Conservation (phyloP, 1,140 invertebrate genomes). For the Oncopeltus fasciatus region DNA sequence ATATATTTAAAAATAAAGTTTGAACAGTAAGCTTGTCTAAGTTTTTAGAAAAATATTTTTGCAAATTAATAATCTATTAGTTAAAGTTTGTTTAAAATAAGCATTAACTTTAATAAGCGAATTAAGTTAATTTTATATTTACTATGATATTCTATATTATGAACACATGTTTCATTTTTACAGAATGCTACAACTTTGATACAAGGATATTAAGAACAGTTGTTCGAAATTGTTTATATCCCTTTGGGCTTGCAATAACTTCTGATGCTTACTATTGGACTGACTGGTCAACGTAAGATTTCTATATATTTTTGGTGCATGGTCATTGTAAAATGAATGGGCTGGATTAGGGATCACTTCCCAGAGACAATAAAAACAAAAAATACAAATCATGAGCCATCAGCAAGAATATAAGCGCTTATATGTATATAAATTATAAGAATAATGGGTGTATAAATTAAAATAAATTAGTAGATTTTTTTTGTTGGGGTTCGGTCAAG, state of each 20-base stretch:
- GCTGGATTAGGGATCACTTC: too few species aligned
- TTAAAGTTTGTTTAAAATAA: background rate
- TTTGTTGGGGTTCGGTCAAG: too few species aligned
- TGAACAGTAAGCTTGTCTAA: slow-evolving; percentile 25
- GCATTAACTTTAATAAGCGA: background rate
- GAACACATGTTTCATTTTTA: slow-evolving; percentile 26
- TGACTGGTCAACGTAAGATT: slow-evolving; percentile 93
- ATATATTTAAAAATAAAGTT: too few species aligned
- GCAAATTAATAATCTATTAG: background rate
- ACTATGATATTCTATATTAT: slow-evolving; percentile 5
- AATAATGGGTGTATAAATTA: too few species aligned
- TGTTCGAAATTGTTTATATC: slow-evolving; percentile 64
- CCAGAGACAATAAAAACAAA: too few species aligned
- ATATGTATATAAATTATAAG: too few species aligned
- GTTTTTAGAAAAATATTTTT: background rate
- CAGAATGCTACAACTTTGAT: slow-evolving; percentile 59
- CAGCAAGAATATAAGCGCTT: too few species aligned
- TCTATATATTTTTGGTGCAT: too few species aligned
- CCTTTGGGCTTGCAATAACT: slow-evolving; percentile 76
- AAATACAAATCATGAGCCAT: too few species aligned
- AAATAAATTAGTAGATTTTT: too few species aligned
- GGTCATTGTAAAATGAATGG: too few species aligned
- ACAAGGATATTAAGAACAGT: slow-evolving; percentile 49
- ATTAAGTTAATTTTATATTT: background rate
- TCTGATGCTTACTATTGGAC: slow-evolving; percentile 85